Conservation (phyloP, 2,888 invertebrate species). For the Apodemia duryi region DNA sequence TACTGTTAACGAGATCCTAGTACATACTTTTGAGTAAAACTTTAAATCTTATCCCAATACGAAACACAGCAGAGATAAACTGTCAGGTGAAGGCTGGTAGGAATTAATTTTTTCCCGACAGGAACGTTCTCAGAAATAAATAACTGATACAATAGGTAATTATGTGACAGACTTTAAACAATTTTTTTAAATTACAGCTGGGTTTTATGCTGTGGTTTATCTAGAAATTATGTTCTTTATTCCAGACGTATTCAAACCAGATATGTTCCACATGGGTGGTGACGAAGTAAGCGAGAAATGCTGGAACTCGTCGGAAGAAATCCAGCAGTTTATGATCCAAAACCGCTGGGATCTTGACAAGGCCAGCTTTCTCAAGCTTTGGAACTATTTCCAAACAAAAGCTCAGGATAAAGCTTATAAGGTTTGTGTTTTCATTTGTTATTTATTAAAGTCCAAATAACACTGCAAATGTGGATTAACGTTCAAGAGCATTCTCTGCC, state of each 20-base stretch:
- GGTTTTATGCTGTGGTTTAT: not conserved
- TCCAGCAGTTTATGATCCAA: constrained; percentile 84
- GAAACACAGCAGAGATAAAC: no score
- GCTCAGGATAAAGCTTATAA: constrained; percentile 80
- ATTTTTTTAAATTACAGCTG: no score
- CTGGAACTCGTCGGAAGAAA: constrained; percentile 86
- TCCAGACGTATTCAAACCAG: constrained; percentile 82
- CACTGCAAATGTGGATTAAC: not conserved
- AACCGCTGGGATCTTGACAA: constrained; percentile 81
- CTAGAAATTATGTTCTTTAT: constrained; percentile 13
- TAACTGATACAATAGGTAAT: no score
- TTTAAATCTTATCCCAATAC: no score
- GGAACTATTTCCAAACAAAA: constrained; percentile 87
- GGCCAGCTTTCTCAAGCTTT: constrained; percentile 82
- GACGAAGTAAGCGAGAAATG: constrained; percentile 87
- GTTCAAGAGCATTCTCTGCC: no score
- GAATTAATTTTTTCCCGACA: no score
- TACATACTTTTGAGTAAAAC: no score
- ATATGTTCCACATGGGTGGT: constrained; percentile 93
- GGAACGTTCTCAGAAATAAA: no score
- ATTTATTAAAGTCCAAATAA: not conserved
- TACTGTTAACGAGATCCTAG: no score
- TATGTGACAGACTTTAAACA: no score
- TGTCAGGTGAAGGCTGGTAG: no score
- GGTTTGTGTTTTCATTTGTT: constrained; percentile 37